A percentile compares a stretch with the other conserved stretches of the same genome.
These are phyloP conservation scores for Ceryle rudis DNA, from an alignment of 2,797 vertebrate species.

Conservation along the genomic window DNA sequence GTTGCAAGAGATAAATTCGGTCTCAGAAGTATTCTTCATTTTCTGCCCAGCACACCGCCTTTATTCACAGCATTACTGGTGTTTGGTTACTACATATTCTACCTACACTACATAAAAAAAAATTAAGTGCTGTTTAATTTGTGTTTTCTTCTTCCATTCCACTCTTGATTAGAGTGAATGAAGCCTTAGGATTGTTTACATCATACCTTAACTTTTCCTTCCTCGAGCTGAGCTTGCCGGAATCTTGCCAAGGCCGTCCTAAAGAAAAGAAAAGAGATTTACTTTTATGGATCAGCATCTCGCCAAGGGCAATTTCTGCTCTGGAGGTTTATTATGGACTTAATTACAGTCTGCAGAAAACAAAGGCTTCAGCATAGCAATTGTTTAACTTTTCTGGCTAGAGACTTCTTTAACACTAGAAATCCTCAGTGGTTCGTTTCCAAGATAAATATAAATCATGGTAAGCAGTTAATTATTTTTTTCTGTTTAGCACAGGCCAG, in stretches of 20 bases:
- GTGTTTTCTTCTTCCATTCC: not conserved
- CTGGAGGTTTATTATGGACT: not conserved
- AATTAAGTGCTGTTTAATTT: not conserved
- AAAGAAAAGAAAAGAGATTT: not conserved
- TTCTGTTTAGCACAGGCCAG: not conserved
- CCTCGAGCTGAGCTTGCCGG: constrained; percentile 91
- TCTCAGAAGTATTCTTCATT: not conserved
- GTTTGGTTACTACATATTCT: too few relatives aligned
- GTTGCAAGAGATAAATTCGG: not conserved
- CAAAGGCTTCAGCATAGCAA: not conserved
- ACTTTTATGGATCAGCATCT: not conserved
- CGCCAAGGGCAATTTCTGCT: not conserved
- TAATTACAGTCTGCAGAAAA: not conserved
- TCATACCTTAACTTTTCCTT: constrained; percentile 90
- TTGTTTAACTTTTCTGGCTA: not conserved
- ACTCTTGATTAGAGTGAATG: not conserved
- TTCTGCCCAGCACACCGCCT: not conserved
- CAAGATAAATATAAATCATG: not conserved
- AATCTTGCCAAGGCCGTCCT: constrained; percentile 94
- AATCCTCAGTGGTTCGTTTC: not conserved
- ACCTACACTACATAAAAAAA: not conserved
- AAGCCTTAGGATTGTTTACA: not conserved
- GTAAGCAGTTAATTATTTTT: not conserved
- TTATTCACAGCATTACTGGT: not conserved
- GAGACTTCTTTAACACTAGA: accelerated